Conservation (phyloP, 1,140 invertebrate species). For the Cyclina sinensis region DNA sequence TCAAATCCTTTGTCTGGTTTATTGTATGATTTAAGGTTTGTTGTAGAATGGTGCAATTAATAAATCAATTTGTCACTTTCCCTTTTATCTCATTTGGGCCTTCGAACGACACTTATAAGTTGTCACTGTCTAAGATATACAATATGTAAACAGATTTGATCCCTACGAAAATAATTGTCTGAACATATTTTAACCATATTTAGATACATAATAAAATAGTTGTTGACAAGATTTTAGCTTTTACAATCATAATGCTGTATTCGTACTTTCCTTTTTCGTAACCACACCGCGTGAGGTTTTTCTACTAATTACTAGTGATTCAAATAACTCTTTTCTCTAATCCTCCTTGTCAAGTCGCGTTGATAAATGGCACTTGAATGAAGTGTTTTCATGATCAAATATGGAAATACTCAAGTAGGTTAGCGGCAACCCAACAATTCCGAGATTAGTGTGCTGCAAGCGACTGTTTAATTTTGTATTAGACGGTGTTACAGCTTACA, state of each 20-base stretch:
- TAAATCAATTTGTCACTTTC: too few relatives aligned
- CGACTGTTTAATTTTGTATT: not conserved
- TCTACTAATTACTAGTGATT: not conserved
- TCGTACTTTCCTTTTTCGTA: not conserved
- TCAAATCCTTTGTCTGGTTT: too few relatives aligned
- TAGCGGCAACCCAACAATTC: not conserved
- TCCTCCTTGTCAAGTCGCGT: not conserved
- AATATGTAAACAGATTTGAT: too few relatives aligned
- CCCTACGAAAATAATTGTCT: too few relatives aligned
- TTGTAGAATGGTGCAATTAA: too few relatives aligned
- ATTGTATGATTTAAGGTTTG: too few relatives aligned
- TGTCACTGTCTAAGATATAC: too few relatives aligned
- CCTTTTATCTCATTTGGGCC: too few relatives aligned
- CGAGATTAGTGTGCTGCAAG: not conserved
- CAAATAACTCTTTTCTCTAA: slow-evolving; percentile 12
- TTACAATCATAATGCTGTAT: not conserved
- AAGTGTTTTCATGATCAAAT: not conserved
- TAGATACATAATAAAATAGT: too few relatives aligned
- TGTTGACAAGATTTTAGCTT: too few relatives aligned
- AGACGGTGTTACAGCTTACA: not conserved
- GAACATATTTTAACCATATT: too few relatives aligned
- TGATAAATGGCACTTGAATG: slow-evolving; percentile 1
- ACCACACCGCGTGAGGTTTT: not conserved
- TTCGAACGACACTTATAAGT: too few relatives aligned
- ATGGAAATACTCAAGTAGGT: slow-evolving; percentile 17